Base-by-base conservation (phyloP, 1,140 invertebrate genomes). In the Cepaea nemoralis region DNA sequence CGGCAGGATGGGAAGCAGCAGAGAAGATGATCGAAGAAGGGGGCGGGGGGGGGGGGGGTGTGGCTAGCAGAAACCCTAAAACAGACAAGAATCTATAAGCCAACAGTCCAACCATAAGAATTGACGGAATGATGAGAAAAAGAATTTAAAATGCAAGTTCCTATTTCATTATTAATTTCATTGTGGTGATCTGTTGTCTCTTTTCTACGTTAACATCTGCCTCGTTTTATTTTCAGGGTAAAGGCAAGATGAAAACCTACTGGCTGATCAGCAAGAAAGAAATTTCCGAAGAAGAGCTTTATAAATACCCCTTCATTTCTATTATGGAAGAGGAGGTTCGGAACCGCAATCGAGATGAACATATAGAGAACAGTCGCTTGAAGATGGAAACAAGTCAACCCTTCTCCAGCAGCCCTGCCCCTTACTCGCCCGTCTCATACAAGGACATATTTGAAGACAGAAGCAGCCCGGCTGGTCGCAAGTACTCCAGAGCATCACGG, bases 201-300 rank as follows among this genome's bases (percentile, higher is more conserved):
- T 48, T 48, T 48, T 48, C 45, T 48, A 19, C 45, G 19, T 19
- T 48, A 48, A 48, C 8, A 12, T 48, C 19, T 48, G 8, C 45
- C 19, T 31, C n/a, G 27, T 31, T 84, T 39, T 80, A 12, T 74
- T 87, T 86, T 69, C 82, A 90, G 90, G 91, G 91, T 89, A 85
- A 92, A 95, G 96, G 96, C 42, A 92, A 93, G 50, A 98, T 98
- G 97, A 97, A 96, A 88, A 98, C 97, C 0, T 98, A 96, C 89
- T 99, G 86, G 86, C 76, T 88, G 37, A n/a, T 79, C 31, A 73
- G 74, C 5, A 77, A 67, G 39, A 80, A 50, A 10, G 80, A 81
- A 0, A 37, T 63, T 5, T 39, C 59, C 42, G 82, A 83, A 2
- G 77, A 83, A 39, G 77, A 84, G 10, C 24, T 77, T 16, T 83